Percentiles rank a stretch among this genome's conserved stretches.
Evolutionary conservation across 1,140 invertebrate genomes (phyloP).

Genomic region (Ostrea edulis): DNA sequence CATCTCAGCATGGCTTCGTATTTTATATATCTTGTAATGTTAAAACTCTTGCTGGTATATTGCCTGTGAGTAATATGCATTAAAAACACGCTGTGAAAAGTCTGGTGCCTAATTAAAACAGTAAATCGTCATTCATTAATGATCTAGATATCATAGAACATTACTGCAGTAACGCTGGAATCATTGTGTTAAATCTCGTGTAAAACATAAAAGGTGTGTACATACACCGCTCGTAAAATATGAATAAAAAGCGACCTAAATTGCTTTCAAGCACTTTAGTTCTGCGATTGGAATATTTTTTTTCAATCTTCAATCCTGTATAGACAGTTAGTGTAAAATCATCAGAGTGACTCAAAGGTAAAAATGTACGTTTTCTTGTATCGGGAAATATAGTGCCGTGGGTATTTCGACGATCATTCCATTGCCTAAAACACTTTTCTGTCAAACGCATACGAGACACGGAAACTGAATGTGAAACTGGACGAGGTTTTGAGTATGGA

Average conservation of each 20-base stretch:
- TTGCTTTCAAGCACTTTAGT: slow-evolving; percentile 1
- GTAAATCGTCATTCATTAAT: slow-evolving; percentile 38
- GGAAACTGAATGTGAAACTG: not conserved
- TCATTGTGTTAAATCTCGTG: not conserved
- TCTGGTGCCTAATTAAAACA: slow-evolving; percentile 25
- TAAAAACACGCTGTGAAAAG: not conserved
- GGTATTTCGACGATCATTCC: not conserved
- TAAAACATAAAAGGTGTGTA: not conserved
- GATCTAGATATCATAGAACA: slow-evolving; percentile 19
- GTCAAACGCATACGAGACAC: not conserved
- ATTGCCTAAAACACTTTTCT: slow-evolving; percentile 5
- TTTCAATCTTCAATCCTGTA: not conserved
- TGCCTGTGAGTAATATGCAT: slow-evolving; percentile 15
- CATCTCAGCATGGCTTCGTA: not conserved
- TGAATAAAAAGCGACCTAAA: slow-evolving; percentile 29
- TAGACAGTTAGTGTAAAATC: not conserved
- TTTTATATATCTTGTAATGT: slow-evolving; percentile 26
- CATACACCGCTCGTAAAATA: slow-evolving; percentile 5
- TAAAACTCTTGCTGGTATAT: slow-evolving; percentile 17
- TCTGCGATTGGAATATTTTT: not conserved
- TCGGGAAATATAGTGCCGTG: not conserved
- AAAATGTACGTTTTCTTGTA: not conserved
- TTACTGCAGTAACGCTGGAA: not conserved
- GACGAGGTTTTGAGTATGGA: not conserved
- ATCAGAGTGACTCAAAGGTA: slow-evolving; percentile 24